Evolutionary conservation across 2,113 vertebrate species (phyloP), one percentile per base, ranked within the genome.

Genomic region (Perccottus glenii): DNA sequence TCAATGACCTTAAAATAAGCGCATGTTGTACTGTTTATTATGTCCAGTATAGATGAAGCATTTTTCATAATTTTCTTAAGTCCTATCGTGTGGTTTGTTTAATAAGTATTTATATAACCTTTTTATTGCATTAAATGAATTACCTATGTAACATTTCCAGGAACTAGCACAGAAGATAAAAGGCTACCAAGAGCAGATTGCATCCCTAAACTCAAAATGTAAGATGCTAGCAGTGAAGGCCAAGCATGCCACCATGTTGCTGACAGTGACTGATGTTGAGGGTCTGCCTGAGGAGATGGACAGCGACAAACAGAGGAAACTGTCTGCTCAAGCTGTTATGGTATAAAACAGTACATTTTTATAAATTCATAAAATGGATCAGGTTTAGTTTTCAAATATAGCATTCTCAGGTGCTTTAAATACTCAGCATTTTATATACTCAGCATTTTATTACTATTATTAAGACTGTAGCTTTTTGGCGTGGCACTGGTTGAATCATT

Each of bases 171-270:
- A 96, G 91, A 97, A 96, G 84, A 99, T 99, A 85, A 97, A 95
- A 85, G 95, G 95, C 56, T 99, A 99, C 91, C 97, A 99, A 86
- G 95, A 98, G 77, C 95, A 98, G 93, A 99, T 99, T n/a, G 92
- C 96, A 51, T 90, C 95, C 0, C 85, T 99, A 51, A 98, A 98
- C 90, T 96, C 96, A 2, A 99, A 98, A 82, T 98, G 98, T 84
- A 99, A 97, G 90, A 98, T 96, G 97, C 83, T 99, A 88, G 96
- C 96, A 0, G 93, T 99, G 93, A 99, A 99, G 84, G 96, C 98
- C 48, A 98, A 96, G 40, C 96, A 99, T 11, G 96, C 98, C 80
- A 96, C 98, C 67, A 96, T 99, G 96, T 91, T 99, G 83, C 93
- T 99, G 85, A 97, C 96, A 0, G 96, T 99, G 80, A 96, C 94